Base-by-base conservation (phyloP, 2,797 vertebrate species). In the Anas acuta region DNA sequence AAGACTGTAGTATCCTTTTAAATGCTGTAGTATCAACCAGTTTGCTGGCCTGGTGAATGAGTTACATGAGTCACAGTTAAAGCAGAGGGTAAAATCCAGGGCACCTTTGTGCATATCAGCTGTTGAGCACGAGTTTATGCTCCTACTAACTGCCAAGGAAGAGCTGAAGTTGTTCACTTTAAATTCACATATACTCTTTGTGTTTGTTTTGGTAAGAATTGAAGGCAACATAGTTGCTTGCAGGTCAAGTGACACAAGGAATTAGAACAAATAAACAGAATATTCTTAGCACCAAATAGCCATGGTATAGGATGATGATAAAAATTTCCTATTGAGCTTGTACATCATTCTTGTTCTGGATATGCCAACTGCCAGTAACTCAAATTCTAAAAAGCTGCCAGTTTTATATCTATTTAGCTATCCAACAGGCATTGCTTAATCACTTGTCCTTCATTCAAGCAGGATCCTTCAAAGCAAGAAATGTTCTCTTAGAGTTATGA, bases 121-220 rank as follows among this genome's bases (percentile, higher is more conserved):
- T 61, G 25, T 62, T 33, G 37, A 41, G 22, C 65, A 54, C 30
- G 41, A 72, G 43, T 43, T 11, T 8, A 45, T 43, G 67, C 41
- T 64, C 26, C 54, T 79, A 67, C 76, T 66, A 76, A 30, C 22
- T 49, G 25, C 61, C 51, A 35, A 81, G 79, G 53, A 74, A 87
- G 33, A 92, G 56, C 37, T 81, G 69, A 60, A 58, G 60, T 51
- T 19, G 62, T 72, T 85, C 35, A 47, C 80, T 86, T 33, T 57
- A 47, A 92, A 64, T 74, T 78, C 79, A 73, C 92, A 90, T 74
- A 33, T 73, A 47, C 77, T 56, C 92, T 90, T 87, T 81, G 85
- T 32, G 56, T 35, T 28, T 66, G 83, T 73, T 32, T 58, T 45
- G 54, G 18, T 7, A 56, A 73, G 87, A 89, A 91, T 37, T 86